Evolutionary conservation across 23 tunicate genomes (phyloP), one percentile per base, ranked within the genome.

Genomic region (Phallusia fumigata): DNA sequence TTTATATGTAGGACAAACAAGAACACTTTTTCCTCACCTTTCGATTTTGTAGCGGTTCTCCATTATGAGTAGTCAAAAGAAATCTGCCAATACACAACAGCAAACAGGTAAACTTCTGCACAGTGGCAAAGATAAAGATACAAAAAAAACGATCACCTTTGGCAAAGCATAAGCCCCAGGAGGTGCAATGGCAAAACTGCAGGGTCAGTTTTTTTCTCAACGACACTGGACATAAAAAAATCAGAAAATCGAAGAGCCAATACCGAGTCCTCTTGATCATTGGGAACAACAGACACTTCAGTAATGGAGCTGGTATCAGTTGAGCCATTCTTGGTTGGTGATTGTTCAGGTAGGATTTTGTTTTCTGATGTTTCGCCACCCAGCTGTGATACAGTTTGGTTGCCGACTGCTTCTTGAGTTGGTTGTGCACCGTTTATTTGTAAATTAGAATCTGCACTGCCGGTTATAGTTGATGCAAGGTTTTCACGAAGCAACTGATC

Each of bases 61-160:
- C 73, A 31, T 47, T 35, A 0, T 49, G 24, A 1, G 28, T 19
- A 6, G 79, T 30, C 24, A 86, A 76, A 35, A 86, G 64, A 81
- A 80, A 86, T 33, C 90, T 86, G 84, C 16, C 58, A 75, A 36
- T 33, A 32, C n/a, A n/a, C n/a, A 26, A 3, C 32, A 31, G 36
- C 83, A 53, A 0, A 58, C 34, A 32, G n/a, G 1, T 33, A n/a
- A 65, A 35, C 3, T 26, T 28, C 24, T 31, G 64, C 84, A 65
- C 16, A 1, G 26, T 16, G 18, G 58, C 15, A 51, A 18, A 22
- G 3, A 58, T 58, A 6, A 58, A 24, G 13, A 13, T 58, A 58
- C 28, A 58, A 58, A 1, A 16, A 13, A 51, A 24, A 58, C 69
- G 13, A 1, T 13, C 13, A 58, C 69, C 69, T 8, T 58, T 58